phyloP scores from a whole-genome alignment of 1,140 invertebrate genomes.

The Archivesica marissinica region DNA sequence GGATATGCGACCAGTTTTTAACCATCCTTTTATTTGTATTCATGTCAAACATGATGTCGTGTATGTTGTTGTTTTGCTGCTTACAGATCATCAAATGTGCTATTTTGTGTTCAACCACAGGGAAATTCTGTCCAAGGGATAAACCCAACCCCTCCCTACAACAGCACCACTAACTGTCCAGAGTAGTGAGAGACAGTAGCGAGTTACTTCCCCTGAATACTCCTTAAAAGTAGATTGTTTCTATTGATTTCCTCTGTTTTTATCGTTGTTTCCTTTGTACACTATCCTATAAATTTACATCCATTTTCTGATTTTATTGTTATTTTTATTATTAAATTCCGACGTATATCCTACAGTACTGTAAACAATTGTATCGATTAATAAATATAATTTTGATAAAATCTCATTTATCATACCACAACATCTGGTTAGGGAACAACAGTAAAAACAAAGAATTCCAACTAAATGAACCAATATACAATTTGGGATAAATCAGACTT shows the following conservation, averaged over 20 bases:
- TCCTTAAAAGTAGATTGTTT: too few species aligned
- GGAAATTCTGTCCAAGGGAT: not conserved
- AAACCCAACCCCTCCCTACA: not conserved
- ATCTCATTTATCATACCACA: too few species aligned
- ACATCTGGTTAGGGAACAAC: too few species aligned
- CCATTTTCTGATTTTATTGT: not conserved
- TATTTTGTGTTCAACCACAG: not conserved
- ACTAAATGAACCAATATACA: too few species aligned
- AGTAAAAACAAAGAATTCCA: too few species aligned
- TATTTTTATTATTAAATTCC: too few species aligned
- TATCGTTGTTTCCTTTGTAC: too few species aligned
- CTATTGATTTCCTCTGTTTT: too few species aligned
- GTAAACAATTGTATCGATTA: not conserved
- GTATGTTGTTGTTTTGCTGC: not conserved
- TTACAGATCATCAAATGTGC: slow-evolving; percentile 22
- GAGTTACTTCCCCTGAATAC: too few species aligned
- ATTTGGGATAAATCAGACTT: too few species aligned
- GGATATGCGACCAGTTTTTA: not conserved
- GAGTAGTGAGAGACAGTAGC: not conserved
- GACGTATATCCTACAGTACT: not conserved
- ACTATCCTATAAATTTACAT: too few species aligned
- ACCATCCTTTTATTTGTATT: not conserved
- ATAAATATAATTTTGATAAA: not conserved
- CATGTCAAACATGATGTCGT: not conserved
- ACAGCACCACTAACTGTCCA: not conserved